phyloP scores from a whole-genome alignment of 2,888 invertebrate genomes.

The Branchinecta sandiegonensis region DNA sequence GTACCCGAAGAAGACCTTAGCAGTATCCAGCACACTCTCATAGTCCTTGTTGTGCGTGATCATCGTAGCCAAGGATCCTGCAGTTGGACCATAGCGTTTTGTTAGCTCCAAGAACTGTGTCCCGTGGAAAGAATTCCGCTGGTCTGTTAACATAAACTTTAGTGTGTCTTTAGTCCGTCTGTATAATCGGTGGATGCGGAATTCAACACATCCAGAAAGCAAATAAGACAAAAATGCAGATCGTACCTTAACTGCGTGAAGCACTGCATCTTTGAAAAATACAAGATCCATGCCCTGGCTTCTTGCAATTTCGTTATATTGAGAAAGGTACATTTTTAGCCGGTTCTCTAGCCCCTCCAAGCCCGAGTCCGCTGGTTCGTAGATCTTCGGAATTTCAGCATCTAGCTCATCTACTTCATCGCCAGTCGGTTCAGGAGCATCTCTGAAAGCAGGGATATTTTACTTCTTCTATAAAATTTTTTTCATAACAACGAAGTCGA shows the following conservation, averaged over 20 bases:
- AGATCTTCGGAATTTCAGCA: constrained; percentile 89
- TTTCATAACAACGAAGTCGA: neutral
- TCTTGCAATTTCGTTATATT: constrained; percentile 89
- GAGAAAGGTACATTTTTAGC: constrained; percentile 73
- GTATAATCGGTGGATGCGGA: no score
- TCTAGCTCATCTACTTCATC: constrained; percentile 94
- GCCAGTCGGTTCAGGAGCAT: constrained; percentile 92
- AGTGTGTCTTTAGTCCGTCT: no score
- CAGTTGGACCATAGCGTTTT: no score
- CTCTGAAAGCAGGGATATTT: constrained; percentile 40
- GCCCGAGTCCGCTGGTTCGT: constrained; percentile 68
- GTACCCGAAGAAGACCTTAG: no score
- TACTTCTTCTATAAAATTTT: neutral
- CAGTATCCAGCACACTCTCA: no score
- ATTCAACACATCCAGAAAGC: no score
- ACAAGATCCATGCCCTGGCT: constrained; percentile 92
- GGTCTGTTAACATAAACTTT: no score
- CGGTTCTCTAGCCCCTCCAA: constrained; percentile 66
- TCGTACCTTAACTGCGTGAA: constrained; percentile 64
- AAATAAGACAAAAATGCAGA: no score
- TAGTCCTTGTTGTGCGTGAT: no score
- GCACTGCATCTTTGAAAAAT: constrained; percentile 92
- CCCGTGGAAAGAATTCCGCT: no score
- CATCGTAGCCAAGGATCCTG: no score
- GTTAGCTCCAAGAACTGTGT: no score